These are phyloP conservation scores for Ariopsis seemanni DNA, from an alignment of 2,113 vertebrate species.

Conservation along the genomic window DNA sequence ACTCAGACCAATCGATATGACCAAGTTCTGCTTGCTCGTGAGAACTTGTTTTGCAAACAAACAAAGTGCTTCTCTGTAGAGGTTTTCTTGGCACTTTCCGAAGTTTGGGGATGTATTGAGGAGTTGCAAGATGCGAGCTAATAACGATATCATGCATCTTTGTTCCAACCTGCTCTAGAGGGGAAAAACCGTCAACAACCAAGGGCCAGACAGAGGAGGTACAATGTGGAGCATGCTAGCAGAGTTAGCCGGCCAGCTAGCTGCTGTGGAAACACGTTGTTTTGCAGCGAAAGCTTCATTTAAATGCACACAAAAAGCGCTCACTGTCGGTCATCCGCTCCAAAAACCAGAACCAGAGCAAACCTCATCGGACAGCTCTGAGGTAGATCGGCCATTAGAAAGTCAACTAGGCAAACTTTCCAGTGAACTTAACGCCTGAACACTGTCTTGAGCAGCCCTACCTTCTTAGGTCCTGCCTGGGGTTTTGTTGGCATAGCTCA, in stretches of 20 bases:
- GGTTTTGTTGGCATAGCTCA: slow-evolving; percentile 74
- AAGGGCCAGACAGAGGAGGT: slow-evolving; percentile 20
- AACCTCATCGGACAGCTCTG: neutral
- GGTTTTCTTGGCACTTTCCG: neutral
- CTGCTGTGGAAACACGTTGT: slow-evolving; percentile 55
- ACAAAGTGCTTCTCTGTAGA: neutral
- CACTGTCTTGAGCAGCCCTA: slow-evolving; percentile 53
- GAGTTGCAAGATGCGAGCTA: neutral
- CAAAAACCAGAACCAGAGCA: neutral
- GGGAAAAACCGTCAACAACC: slow-evolving; percentile 14
- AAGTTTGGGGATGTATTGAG: neutral
- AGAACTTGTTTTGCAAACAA: slow-evolving; percentile 18
- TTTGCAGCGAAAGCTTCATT: slow-evolving; percentile 46
- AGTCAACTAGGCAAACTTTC: slow-evolving; percentile 40
- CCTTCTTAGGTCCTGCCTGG: slow-evolving; percentile 74
- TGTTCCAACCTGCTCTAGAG: slow-evolving; percentile 10
- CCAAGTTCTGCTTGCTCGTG: slow-evolving; percentile 8
- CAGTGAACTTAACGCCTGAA: slow-evolving; percentile 72
- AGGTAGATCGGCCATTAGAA: slow-evolving; percentile 11
- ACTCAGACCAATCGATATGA: neutral
- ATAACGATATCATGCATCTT: neutral
- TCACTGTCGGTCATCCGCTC: neutral
- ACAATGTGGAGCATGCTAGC: slow-evolving; percentile 54
- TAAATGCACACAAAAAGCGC: slow-evolving; percentile 39
- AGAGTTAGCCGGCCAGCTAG: slow-evolving; percentile 49